Base-by-base conservation (phyloP, 1,140 invertebrate genomes). In the Scaptomyza hsui region DNA sequence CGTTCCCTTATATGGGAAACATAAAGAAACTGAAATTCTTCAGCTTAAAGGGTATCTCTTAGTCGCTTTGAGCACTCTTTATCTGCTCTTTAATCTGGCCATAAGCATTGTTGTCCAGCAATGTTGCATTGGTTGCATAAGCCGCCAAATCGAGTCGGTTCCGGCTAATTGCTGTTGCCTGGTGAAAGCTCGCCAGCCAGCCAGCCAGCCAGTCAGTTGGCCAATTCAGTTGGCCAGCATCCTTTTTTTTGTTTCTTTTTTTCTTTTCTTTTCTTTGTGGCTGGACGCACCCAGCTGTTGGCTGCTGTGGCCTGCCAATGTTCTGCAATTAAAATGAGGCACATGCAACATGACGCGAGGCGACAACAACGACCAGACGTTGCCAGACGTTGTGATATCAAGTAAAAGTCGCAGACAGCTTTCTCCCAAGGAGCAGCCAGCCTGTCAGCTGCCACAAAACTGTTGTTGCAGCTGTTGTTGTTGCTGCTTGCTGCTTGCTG, bases 241-340 rank as follows among this genome's bases (percentile, higher is more conserved):
- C 32, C 32, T 37, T 37, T 37, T 37, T 37, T 21, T 21, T n/a
- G n/a, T n/a, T n/a, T n/a, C n/a, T n/a, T n/a, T n/a, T n/a, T n/a
- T n/a, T n/a, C n/a, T n/a, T n/a, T n/a, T n/a, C n/a, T 21, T 4
- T 2, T 21, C 4, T 1, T 21, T 29, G 5, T 29, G 7, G 18
- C 3, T n/a, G 35, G n/a, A 56, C 32, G 18, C 55, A 60, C 55
- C 42, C 42, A 44, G 42, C 32, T 44, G 26, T 35, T 48, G 26
- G 21, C 55, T 56, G n/a, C 7, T 32, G 29, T 9, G 7, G 32
- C 2, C 32, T 49, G 72, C 57, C 75, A 76, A 75, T 82, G 82
- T 86, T 86, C 81, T 86, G 81, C 81, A 86, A 86, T 86, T 86
- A 86, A 86, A 82, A 82, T 88, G 73, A 88, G 82, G 56, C 68